These are phyloP conservation scores for Crotalus helleri DNA, from an alignment of 2,113 vertebrate genomes.

Conservation along the genomic window DNA sequence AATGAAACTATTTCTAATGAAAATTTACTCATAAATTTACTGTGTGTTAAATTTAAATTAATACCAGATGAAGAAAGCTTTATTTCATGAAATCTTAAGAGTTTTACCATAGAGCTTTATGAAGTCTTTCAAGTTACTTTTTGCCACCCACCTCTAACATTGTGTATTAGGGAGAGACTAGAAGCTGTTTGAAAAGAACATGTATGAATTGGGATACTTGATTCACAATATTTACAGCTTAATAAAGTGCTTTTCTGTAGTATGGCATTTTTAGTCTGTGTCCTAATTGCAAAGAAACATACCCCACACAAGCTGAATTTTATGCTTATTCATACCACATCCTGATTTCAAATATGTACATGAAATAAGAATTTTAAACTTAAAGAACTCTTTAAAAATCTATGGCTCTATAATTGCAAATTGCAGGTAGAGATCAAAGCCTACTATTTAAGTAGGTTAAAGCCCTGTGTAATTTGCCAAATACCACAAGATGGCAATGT, in stretches of 20 bases:
- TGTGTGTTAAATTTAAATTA: not conserved
- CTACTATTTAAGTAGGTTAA: not conserved
- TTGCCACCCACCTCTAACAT: not conserved
- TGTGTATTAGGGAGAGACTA: not conserved
- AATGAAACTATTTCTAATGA: not conserved
- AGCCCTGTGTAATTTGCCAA: not conserved
- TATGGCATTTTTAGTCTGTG: not conserved
- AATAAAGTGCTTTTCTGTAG: not conserved
- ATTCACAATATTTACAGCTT: not conserved
- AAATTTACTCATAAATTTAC: not conserved
- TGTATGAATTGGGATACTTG: not conserved
- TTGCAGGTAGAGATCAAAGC: not conserved
- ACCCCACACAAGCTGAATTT: not conserved
- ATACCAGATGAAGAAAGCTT: fast-evolving
- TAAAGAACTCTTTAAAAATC: not conserved
- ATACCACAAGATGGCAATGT: constrained; percentile 17
- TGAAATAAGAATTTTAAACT: not conserved
- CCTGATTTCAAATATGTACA: not conserved
- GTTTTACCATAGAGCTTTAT: not conserved
- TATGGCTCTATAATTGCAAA: not conserved
- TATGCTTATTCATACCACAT: not conserved
- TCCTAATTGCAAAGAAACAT: not conserved
- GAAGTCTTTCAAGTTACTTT: not conserved
- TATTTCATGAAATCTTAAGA: not conserved
- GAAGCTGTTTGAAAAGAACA: not conserved